A percentile compares a stretch with the other conserved stretches of the same genome.
These are phyloP conservation scores for Tiliacea citrago DNA, from an alignment of 2,888 invertebrate genomes.

Conservation along the genomic window DNA sequence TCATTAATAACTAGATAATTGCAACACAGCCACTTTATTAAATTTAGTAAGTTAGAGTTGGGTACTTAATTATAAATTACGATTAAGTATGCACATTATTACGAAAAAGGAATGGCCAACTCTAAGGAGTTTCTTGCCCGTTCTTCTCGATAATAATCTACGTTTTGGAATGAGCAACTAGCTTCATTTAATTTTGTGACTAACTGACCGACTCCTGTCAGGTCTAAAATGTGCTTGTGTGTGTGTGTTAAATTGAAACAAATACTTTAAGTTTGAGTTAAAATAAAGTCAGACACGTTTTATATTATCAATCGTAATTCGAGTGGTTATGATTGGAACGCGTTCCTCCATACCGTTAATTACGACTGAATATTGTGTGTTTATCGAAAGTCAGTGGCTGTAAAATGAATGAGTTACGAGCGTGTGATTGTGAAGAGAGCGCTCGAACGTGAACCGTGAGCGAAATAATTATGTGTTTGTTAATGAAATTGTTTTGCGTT, in stretches of 20 bases:
- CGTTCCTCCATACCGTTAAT: slow-evolving; percentile 22
- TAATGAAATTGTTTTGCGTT: slow-evolving; percentile 3
- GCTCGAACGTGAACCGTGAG: not conserved
- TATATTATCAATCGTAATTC: not conserved
- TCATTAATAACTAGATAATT: slow-evolving; percentile 12
- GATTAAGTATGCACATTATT: not conserved
- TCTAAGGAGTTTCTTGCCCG: too few relatives aligned
- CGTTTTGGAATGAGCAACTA: too few relatives aligned
- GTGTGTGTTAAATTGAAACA: too few relatives aligned
- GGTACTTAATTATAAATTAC: not conserved
- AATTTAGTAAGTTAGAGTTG: not conserved
- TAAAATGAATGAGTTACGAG: slow-evolving; percentile 40
- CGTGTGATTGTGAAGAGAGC: slow-evolving; percentile 15
- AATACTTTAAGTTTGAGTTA: too few relatives aligned
- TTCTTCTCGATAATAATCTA: too few relatives aligned
- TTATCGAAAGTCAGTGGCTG: slow-evolving; percentile 36
- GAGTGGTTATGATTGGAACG: not conserved
- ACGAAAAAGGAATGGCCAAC: too few relatives aligned
- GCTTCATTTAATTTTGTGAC: too few relatives aligned
- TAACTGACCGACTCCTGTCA: too few relatives aligned
- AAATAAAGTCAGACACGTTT: too few relatives aligned
- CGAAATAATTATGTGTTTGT: slow-evolving; percentile 8
- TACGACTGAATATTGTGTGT: slow-evolving; percentile 17
- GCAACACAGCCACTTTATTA: not conserved
- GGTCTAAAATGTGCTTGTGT: too few relatives aligned